Evolutionary conservation across 2,113 vertebrate genomes (phyloP).

Genomic region (Calonectris borealis): DNA sequence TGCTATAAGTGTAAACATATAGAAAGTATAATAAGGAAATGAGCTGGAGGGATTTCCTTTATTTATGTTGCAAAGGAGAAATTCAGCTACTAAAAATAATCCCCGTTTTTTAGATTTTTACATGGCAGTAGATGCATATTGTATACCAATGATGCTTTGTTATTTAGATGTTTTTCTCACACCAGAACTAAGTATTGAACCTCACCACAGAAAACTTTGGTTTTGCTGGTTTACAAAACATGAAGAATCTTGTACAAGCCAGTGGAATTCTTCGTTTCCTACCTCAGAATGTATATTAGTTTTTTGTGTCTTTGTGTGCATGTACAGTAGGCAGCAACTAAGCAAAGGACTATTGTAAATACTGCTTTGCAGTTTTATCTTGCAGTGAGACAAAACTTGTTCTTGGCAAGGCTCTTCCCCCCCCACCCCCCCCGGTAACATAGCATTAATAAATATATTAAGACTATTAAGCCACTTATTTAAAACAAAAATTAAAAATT

Average conservation of each 20-base stretch:
- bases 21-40: background rate
- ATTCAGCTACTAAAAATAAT: slow-evolving; percentile 9
- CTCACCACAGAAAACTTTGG: slow-evolving; percentile 55
- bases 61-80: background rate
- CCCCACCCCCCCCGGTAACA: background rate
- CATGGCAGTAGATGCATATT: background rate
- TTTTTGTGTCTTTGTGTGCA: slow-evolving; percentile 59
- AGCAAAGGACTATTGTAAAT: slow-evolving; percentile 68
- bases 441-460: slow-evolving; percentile 66
- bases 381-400: slow-evolving; percentile 31
- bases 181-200: slow-evolving; percentile 63
- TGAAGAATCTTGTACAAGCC: slow-evolving; percentile 72
- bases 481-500: slow-evolving; percentile 16
- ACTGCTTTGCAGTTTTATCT: slow-evolving; percentile 57
- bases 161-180: slow-evolving; percentile 39
- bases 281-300: slow-evolving; percentile 74
- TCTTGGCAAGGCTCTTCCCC: slow-evolving; percentile 1
- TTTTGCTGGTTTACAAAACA: slow-evolving; percentile 72
- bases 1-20: background rate
- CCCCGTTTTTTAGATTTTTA: background rate
- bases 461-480: slow-evolving; percentile 56
- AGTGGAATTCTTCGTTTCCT: slow-evolving; percentile 77
- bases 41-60: background rate
- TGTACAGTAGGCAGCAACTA: slow-evolving; percentile 39
- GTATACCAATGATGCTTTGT: background rate